A percentile compares a stretch with the other conserved stretches of the same genome.
Evolutionary conservation across 2,888 invertebrate genomes (phyloP).

Genomic region (Carterocephalus palaemon): DNA sequence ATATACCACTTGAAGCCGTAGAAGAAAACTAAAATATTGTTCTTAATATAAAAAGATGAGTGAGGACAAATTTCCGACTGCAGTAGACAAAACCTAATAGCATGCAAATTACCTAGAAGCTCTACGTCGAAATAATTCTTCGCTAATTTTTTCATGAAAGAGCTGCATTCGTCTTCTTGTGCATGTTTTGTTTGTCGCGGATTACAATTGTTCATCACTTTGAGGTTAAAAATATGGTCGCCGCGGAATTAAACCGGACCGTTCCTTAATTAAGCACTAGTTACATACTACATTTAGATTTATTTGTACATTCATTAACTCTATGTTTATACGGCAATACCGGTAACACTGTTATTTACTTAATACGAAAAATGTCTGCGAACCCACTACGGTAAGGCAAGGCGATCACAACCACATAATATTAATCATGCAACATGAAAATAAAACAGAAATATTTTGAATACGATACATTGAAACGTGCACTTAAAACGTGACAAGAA

Average conservation of each 20-base stretch:
- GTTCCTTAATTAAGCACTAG: background rate
- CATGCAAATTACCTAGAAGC: constrained; percentile 20
- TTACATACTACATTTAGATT: background rate
- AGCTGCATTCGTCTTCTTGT: constrained; percentile 8
- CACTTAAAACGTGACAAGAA: too few relatives aligned
- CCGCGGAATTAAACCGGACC: background rate
- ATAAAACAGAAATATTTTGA: too few relatives aligned
- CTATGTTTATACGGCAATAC: too few relatives aligned
- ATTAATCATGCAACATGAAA: too few relatives aligned
- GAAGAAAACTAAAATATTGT: constrained; percentile 1
- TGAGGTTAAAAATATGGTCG: background rate
- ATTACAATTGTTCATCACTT: constrained; percentile 6
- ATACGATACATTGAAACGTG: too few relatives aligned
- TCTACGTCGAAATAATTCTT: constrained; percentile 11
- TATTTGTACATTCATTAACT: background rate
- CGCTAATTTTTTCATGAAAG: constrained; percentile 7
- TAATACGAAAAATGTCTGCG: too few relatives aligned
- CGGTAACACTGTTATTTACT: too few relatives aligned
- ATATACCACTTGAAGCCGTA: background rate
- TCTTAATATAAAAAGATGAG: background rate
- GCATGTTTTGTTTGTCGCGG: background rate
- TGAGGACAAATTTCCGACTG: constrained; percentile 8
- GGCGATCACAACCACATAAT: too few relatives aligned
- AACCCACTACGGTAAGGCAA: too few relatives aligned
- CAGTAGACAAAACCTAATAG: constrained; percentile 9